Percentiles rank a stretch among this genome's conserved stretches.
These are phyloP conservation scores for Eretmochelys imbricata DNA, from an alignment of 2,113 vertebrate species.

Conservation along the genomic window DNA sequence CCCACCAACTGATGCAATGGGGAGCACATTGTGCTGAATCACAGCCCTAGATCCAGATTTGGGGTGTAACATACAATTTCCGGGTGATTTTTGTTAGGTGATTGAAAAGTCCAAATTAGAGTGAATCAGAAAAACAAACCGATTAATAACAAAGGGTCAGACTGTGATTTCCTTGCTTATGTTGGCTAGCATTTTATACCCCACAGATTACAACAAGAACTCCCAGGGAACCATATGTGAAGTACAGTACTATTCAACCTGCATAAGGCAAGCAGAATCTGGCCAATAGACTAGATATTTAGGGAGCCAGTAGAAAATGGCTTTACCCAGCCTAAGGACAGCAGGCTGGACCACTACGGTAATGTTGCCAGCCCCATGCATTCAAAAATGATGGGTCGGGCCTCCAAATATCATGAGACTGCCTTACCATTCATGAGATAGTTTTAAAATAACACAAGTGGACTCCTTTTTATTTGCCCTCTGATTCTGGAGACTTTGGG, in stretches of 20 bases:
- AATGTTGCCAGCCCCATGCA: not conserved
- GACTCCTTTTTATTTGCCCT: not conserved
- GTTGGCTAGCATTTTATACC: not conserved
- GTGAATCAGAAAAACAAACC: not conserved
- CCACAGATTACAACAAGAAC: not conserved
- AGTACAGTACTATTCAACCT: not conserved
- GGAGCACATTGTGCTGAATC: not conserved
- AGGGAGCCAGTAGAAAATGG: not conserved
- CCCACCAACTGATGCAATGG: not conserved
- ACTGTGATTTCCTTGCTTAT: not conserved
- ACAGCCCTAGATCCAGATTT: not conserved
- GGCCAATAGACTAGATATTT: not conserved
- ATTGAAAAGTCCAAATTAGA: not conserved
- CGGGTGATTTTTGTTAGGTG: constrained; percentile 35
- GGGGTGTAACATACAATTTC: not conserved
- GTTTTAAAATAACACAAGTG: not conserved
- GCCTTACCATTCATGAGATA: not conserved
- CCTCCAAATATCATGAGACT: not conserved
- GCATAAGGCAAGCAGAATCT: not conserved
- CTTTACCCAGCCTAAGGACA: not conserved
- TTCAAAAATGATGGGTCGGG: not conserved
- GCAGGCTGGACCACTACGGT: not conserved
- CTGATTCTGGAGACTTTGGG: not conserved
- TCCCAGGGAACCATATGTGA: not conserved
- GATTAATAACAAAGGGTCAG: constrained; percentile 44